Evolutionary conservation across 2,113 vertebrate species (phyloP), one percentile per base, ranked within the genome.

Genomic region (Rhinolophus ferrumequinum): DNA sequence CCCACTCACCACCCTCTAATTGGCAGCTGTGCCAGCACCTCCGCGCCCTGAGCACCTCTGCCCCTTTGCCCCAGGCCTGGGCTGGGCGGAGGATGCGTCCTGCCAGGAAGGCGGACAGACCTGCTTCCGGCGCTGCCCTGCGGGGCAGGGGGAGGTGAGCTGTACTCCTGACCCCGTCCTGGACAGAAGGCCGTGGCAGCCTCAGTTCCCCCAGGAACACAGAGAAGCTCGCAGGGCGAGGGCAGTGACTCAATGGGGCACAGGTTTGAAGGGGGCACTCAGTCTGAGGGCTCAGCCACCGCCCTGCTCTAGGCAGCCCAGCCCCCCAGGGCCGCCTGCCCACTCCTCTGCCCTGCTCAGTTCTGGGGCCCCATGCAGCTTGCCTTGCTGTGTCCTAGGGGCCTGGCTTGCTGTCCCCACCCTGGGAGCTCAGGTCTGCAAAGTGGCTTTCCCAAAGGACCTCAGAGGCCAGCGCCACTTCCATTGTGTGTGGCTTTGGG

Each of bases 241-340:
- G 30, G 12, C 3, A 62, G 13, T 2, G 41, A 19, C 21, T 22
- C 52, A 19, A 16, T 15, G 30, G 24, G 16, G 21, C 9, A 50
- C 33, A 1, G 2, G 1, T 0, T 0, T 1, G 44, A n/a, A 58
- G 67, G 30, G 38, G 47, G 7, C 1, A 2, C 21, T 5, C 19
- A 1, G 26, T 33, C 52, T 22, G 5, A 56, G 69, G 41, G 22
- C 22, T n/a, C 38, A 13, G 1, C 8, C 35, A 18, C 15, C 22
- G 33, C 11, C 4, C 58, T 14, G 35, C 52, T 24, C 2, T 0
- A 9, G 14, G 50, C 47, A 22, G 16, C 8, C 1, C 1, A 1
- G 8, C 44, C 5, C 30, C 11, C 21, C 50, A 5, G 14, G 1
- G 19, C 18, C 21, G 26, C 87, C 56, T 50, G 70, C 19, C 28